Percentiles rank a stretch among this genome's conserved stretches.
Evolutionary conservation across 2,113 vertebrate species (phyloP).

Genomic region (Acinonyx jubatus): DNA sequence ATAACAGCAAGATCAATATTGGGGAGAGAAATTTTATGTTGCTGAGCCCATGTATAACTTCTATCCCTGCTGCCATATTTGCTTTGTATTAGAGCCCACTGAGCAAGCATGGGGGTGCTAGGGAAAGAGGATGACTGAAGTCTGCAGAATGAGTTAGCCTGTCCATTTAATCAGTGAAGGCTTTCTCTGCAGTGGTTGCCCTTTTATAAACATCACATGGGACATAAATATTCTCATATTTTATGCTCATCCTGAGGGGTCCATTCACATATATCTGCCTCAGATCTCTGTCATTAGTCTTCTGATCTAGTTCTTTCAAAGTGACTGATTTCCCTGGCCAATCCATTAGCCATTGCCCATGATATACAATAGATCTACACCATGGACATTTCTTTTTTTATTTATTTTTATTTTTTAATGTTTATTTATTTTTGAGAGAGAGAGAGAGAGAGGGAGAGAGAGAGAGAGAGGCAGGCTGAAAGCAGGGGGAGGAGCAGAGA

Average conservation of each 20-base stretch:
- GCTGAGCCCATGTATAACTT: neutral
- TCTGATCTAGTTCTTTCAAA: constrained; percentile 29
- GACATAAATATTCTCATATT: neutral
- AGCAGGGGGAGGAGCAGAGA: too few relatives aligned
- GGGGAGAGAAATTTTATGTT: neutral
- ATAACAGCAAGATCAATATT: neutral
- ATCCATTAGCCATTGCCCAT: neutral
- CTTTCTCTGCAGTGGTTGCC: neutral
- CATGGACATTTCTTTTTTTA: neutral
- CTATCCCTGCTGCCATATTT: neutral
- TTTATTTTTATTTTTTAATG: too few relatives aligned
- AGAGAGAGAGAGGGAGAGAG: too few relatives aligned
- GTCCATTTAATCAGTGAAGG: neutral
- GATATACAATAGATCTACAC: neutral
- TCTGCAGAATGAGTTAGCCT: neutral
- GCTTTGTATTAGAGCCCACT: neutral
- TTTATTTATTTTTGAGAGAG: too few relatives aligned
- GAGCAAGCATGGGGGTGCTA: neutral
- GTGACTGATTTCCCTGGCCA: neutral
- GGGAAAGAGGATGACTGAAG: neutral
- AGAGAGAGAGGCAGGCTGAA: too few relatives aligned
- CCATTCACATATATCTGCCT: neutral
- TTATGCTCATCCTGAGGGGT: neutral
- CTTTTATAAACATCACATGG: neutral
- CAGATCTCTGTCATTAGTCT: neutral